Percentiles rank a stretch among this genome's conserved stretches.
phyloP scores from a whole-genome alignment of 2,113 vertebrate species.

The Oenanthe oenanthe region DNA sequence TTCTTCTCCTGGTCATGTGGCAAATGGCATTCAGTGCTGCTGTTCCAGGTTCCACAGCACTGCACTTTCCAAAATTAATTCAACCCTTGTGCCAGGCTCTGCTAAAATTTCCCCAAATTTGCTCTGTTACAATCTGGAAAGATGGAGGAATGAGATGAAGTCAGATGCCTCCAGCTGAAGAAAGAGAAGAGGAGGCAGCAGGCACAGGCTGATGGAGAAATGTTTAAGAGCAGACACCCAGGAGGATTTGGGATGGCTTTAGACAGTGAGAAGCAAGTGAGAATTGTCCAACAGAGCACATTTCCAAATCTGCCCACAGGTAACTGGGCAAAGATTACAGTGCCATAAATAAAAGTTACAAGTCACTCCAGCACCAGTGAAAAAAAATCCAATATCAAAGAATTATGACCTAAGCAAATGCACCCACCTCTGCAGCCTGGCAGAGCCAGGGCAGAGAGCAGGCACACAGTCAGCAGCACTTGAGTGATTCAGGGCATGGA shows the following conservation, averaged over 20 bases:
- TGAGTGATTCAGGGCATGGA: neutral
- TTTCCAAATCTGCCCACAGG: neutral
- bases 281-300: neutral
- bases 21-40: neutral
- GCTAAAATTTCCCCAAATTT: neutral
- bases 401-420: neutral
- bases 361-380: fast-evolving
- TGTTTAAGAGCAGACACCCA: neutral
- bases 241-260: neutral
- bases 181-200: neutral
- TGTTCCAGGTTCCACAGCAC: neutral
- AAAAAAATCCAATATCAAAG: neutral
- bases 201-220: neutral
- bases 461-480: neutral
- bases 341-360: neutral
- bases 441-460: neutral
- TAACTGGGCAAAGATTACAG: neutral
- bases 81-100: neutral
- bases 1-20: neutral
- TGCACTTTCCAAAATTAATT: neutral
- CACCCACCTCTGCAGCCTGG: neutral
- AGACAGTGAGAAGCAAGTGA: neutral
- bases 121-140: neutral
- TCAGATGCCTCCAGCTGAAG: neutral
- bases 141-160: neutral